Conservation (phyloP, 2,888 invertebrate species). For the Galeopsomyia nigrocyanea region DNA sequence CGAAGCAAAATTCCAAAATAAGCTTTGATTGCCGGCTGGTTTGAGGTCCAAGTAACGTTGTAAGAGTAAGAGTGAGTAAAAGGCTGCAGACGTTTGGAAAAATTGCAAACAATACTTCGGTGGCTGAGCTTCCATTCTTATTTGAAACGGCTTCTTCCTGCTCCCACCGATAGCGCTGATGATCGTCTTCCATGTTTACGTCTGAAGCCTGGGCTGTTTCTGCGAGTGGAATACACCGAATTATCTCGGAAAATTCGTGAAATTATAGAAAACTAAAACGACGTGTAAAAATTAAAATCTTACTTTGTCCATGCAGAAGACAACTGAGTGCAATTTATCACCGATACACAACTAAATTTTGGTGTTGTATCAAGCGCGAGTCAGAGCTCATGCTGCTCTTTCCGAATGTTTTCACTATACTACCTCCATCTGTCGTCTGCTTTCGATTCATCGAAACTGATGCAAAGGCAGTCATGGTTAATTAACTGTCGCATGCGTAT, state of each 20-base stretch:
- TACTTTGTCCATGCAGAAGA: no score
- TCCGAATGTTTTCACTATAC: constrained; percentile 30
- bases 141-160: constrained; percentile 65
- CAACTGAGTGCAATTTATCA: no score
- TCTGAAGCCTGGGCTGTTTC: constrained; percentile 15
- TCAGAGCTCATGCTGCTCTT: constrained; percentile 4
- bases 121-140: constrained; percentile 59
- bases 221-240: neutral
- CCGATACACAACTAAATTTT: neutral
- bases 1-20: constrained; percentile 60
- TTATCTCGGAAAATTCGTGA: neutral
- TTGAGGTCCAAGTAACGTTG: constrained; percentile 51
- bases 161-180: constrained; percentile 58
- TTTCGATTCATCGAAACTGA: neutral
- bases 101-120: constrained; percentile 58
- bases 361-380: neutral
- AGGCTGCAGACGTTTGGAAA: constrained; percentile 59
- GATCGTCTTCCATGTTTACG: constrained; percentile 38
- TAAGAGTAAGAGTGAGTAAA: constrained; percentile 55
- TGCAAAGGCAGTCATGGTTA: neutral
- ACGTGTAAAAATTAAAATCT: no score
- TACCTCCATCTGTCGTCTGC: constrained; percentile 37
- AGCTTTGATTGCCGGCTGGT: constrained; percentile 53
- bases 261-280: neutral
- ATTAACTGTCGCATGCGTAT: no score